Evolutionary conservation across 2,113 vertebrate genomes (phyloP).

Genomic region (Prietella phreatophila): DNA sequence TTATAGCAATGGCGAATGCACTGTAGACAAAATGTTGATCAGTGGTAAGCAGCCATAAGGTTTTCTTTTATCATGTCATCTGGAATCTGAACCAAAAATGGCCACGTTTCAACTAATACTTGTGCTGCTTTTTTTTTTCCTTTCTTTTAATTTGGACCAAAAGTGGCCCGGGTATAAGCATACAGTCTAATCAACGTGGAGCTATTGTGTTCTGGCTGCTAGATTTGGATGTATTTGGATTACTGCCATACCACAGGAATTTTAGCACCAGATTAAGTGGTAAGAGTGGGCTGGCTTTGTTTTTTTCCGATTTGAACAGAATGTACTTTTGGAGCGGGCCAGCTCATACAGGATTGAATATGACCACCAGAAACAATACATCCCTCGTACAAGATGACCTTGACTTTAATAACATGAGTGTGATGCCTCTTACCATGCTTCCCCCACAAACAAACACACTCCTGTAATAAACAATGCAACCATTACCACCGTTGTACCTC

Average conservation of each 20-base stretch:
- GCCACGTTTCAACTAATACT: not conserved
- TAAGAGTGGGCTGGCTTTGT: conserved; percentile 20
- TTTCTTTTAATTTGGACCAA: not conserved
- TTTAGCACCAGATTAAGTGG: not conserved
- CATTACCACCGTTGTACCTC: conserved; percentile 4
- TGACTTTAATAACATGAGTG: conserved; percentile 19
- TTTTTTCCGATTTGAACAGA: not conserved
- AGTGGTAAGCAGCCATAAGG: not conserved
- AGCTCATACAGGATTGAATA: not conserved
- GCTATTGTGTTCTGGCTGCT: not conserved
- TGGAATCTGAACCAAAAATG: not conserved
- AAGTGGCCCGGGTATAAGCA: not conserved
- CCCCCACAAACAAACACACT: conserved; percentile 7
- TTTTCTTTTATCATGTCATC: not conserved
- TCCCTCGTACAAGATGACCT: not conserved
- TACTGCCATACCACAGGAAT: conserved; percentile 12
- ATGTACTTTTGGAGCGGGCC: not conserved
- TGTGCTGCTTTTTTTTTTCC: not conserved
- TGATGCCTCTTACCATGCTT: not conserved
- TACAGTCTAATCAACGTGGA: not conserved
- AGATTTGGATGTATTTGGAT: not conserved
- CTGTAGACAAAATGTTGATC: not conserved
- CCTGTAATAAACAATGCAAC: conserved; percentile 9
- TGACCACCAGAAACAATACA: conserved; percentile 19
- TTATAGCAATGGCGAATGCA: not conserved